Evolutionary conservation across 2,888 invertebrate genomes (phyloP).

Genomic region (Epirrhoe alternata): DNA sequence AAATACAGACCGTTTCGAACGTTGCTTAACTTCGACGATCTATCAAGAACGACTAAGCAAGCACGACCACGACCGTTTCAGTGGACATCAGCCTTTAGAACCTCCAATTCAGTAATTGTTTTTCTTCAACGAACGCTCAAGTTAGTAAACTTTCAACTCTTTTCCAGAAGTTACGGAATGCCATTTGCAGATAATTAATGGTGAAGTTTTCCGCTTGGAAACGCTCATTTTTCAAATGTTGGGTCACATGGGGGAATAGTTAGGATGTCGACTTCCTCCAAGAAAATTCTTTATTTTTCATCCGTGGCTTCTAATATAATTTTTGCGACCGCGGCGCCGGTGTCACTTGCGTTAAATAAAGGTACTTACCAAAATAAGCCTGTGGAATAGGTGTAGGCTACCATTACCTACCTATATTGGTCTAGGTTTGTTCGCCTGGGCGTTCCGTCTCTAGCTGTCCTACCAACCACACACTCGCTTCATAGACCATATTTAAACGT

Average conservation of each 20-base stretch:
- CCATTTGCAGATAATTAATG: conserved; percentile 77
- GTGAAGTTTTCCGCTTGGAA: conserved; percentile 50
- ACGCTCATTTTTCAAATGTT: conserved; percentile 58
- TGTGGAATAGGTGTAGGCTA: no score
- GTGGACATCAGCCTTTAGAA: conserved; percentile 43
- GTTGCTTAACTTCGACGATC: no score
- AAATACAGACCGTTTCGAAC: not conserved
- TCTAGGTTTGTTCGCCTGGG: no score
- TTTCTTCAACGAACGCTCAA: conserved; percentile 66
- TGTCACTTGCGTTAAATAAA: not conserved
- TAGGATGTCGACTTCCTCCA: conserved; percentile 5
- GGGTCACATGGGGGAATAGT: conserved; percentile 23
- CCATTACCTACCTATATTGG: no score
- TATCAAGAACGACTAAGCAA: no score
- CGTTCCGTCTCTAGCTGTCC: no score
- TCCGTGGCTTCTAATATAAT: not conserved
- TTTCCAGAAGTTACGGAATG: conserved; percentile 69
- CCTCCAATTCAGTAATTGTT: conserved; percentile 68
- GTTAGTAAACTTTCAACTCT: conserved; percentile 63
- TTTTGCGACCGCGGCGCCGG: not conserved
- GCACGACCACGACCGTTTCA: not conserved
- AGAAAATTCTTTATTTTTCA: conserved; percentile 6
- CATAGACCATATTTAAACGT: no score
- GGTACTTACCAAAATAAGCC: no score
- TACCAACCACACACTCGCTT: no score